Conservation (phyloP, 2,888 invertebrate genomes). For the Drosophila hamatofila region DNA sequence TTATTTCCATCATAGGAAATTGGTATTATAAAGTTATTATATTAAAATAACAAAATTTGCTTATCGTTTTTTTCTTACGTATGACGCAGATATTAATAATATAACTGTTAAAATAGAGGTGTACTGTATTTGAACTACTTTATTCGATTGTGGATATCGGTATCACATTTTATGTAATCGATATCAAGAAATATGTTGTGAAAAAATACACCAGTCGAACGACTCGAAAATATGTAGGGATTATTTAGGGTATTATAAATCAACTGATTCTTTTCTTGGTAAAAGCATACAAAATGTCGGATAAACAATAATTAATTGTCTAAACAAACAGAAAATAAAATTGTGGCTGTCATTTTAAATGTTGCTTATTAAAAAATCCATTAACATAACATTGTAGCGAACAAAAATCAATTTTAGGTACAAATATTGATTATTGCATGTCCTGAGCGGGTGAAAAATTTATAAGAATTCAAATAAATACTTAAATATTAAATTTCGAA, state of each 20-base stretch:
- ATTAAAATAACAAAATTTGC: no score
- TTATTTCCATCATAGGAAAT: neutral
- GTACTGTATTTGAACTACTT: neutral
- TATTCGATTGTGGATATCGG: neutral
- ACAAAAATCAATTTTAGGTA: constrained; percentile 27
- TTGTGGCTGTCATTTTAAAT: neutral
- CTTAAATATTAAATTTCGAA: neutral
- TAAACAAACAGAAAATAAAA: constrained; percentile 24
- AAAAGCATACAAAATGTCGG: constrained; percentile 55
- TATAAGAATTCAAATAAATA: neutral
- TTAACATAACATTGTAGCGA: neutral
- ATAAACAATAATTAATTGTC: constrained; percentile 52
- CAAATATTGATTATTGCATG: constrained; percentile 42
- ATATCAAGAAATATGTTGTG: neutral
- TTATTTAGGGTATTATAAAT: constrained; percentile 35
- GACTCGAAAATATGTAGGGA: constrained; percentile 13
- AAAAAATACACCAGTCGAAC: constrained; percentile 10
- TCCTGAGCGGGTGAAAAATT: constrained; percentile 19
- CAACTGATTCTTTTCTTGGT: constrained; percentile 41
- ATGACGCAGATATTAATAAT: neutral
- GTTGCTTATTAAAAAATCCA: constrained; percentile 8
- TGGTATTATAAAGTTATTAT: neutral
- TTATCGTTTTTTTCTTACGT: neutral
- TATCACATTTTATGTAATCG: neutral
- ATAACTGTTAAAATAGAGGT: neutral